Evolutionary conservation across 2,797 vertebrate species (phyloP), one percentile per base, ranked within the genome.

Genomic region (Chelmon rostratus): DNA sequence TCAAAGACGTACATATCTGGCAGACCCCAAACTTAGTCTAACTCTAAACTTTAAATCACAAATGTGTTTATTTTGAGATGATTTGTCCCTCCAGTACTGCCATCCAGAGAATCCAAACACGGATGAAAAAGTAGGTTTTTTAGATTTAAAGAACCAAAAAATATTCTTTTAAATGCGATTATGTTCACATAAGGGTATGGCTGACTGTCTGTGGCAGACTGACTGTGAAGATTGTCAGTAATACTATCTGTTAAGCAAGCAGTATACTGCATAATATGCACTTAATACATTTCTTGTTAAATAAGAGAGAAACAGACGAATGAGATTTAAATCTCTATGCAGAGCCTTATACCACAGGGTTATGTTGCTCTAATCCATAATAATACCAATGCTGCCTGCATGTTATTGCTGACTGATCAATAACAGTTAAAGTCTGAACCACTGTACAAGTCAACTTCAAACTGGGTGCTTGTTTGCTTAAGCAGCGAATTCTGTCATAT

Each of bases 1-100:
- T 78, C 31, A 42, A 66, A 63, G 18, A 62, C 57, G 19, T 77
- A 23, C 21, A 80, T 33, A 68, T 67, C 25, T 53, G 15, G 16
- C 10, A 54, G 33, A 31, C 13, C 19, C 42, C 23, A 58, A 46
- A 66, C 1, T 38, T 19, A 61, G 52, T 23, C 46, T 3, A 18
- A 59, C 28, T 69, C 15, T 46, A 19, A 82, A 68, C 25, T 65
- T 53, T 56, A 28, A 75, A 79, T n/a, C 0, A 2, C 52, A 49
- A 70, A 78, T 47, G 1, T 23, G 21, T 81, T 67, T 28, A 62
- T 52, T 46, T 40, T 31, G 16, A 49, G 33, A 49, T 56, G 9
- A 79, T 50, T 72, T 19, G 38, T 68, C 59, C 52, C 33, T 38
- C 13, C 23, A 54, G 47, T 37, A 16, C n/a, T 52, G 31, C 19